These are phyloP conservation scores for Pipistrellus pygmaeus DNA, from an alignment of 2,797 vertebrate genomes.

Conservation along the genomic window DNA sequence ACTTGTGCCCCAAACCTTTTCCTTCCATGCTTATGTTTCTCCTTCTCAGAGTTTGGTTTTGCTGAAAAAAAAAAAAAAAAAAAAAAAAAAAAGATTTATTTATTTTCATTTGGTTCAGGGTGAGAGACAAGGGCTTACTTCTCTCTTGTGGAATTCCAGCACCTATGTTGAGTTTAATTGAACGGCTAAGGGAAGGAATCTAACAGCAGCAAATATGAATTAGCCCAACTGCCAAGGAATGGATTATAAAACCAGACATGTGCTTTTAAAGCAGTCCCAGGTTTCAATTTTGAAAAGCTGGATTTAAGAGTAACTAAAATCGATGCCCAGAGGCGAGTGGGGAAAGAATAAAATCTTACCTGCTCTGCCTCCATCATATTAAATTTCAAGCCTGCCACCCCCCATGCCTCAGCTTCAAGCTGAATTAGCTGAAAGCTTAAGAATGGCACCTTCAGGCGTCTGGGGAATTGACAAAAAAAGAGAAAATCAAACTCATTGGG, in stretches of 20 bases:
- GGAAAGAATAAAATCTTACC: constrained; percentile 28
- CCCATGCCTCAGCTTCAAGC: constrained; percentile 22
- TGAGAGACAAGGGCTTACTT: constrained; percentile 71
- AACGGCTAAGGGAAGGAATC: constrained; percentile 69
- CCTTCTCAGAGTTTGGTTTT: constrained; percentile 63
- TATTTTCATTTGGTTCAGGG: constrained; percentile 73
- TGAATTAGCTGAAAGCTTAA: constrained; percentile 46
- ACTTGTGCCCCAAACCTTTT: not conserved
- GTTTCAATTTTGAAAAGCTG: constrained; percentile 83
- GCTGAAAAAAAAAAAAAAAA: not conserved
- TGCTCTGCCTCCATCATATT: constrained; percentile 22
- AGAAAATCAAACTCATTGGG: not conserved
- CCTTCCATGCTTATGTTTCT: not conserved
- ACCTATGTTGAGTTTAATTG: constrained; percentile 74
- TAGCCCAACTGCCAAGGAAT: constrained; percentile 60
- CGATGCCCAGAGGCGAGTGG: constrained; percentile 43
- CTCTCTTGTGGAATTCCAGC: constrained; percentile 41
- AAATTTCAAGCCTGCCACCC: constrained; percentile 17
- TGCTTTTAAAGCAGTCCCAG: constrained; percentile 73
- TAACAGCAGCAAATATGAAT: constrained; percentile 64
- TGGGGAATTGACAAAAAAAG: not conserved
- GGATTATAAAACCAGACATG: constrained; percentile 72
- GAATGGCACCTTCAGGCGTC: not conserved
- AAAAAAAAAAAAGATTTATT: not conserved
- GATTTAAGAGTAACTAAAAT: constrained; percentile 74